Evolutionary conservation across 2,113 vertebrate genomes (phyloP), one percentile per base, ranked within the genome.

Genomic region (Megaceryle torquata): DNA sequence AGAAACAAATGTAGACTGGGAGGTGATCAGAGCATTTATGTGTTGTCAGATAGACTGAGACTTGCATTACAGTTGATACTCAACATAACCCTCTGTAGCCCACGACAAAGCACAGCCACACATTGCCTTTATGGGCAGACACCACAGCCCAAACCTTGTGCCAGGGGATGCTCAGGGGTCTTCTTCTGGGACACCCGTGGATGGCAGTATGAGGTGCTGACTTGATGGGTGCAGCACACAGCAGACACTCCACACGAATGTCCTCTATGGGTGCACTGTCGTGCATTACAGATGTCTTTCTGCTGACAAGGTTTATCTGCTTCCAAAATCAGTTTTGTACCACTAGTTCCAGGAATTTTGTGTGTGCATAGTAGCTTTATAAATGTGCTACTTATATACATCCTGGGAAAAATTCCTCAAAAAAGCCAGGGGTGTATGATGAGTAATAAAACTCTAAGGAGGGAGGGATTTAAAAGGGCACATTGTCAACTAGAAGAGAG

Each of bases 201-300:
- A 8, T 25, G 50, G 13, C 3, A 11, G 25, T 8, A n/a, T 0
- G 1, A 79, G 64, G 39, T 17, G 10, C 29, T 71, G 83, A 88
- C 39, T n/a, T 31, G 21, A 11, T 4, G 48, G 17, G 24, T 51
- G 43, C n/a, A 61, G 53, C 1, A 2, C 39, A 15, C n/a, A 21
- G n/a, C 15, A 51, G 50, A 33, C 1, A 5, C 8, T 89, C 29
- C 50, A 28, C 1, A 5, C 0, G 3, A 13, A 33, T 56, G 48
- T 44, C 48, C 77, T 87, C 25, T 37, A 15, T 0, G 2, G 65
- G 33, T 15, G 24, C 1, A 2, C 19, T 50, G 54, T 10, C 2
- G 2, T 31, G 50, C 22, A 11, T 54, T 63, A 48, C 43, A 84
- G 51, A 29, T 22, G 8, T 11, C 24, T 68, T 84, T 69, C 61